Evolutionary conservation across 2,888 invertebrate genomes (phyloP).

Genomic region (Cyclophora albipunctata): DNA sequence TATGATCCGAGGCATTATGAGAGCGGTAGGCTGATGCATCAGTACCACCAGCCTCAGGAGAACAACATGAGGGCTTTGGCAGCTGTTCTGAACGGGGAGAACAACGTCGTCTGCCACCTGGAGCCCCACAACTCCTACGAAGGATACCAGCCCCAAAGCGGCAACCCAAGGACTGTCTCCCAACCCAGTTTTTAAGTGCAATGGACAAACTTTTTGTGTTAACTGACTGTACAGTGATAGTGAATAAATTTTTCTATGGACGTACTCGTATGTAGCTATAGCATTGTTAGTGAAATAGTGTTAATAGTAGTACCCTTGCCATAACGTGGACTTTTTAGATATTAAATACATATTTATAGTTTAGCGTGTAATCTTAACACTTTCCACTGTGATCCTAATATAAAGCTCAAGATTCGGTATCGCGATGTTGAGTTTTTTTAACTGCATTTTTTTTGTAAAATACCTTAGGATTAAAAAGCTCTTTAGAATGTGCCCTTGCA

Average conservation of each 20-base stretch:
- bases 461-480: constrained; percentile 20
- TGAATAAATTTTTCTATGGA: constrained; percentile 66
- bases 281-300: constrained; percentile 47
- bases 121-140: constrained; percentile 80
- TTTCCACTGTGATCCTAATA: constrained; percentile 75
- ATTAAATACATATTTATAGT: constrained; percentile 50
- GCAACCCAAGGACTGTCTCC: constrained; percentile 66
- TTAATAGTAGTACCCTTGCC: constrained; percentile 69
- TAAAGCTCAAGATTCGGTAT: constrained; percentile 69
- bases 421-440: constrained; percentile 44
- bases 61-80: constrained; percentile 78
- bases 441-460: constrained; percentile 23
- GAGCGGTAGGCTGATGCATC: constrained; percentile 70
- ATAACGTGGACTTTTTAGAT: constrained; percentile 63
- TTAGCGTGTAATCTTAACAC: constrained; percentile 63
- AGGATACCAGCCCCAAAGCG: constrained; percentile 61
- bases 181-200: constrained; percentile 67
- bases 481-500: constrained; percentile 71
- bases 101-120: constrained; percentile 89
- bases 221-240: constrained; percentile 55
- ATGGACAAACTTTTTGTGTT: constrained; percentile 15
- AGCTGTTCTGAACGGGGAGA: constrained; percentile 88
- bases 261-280: constrained; percentile 54
- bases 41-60: constrained; percentile 70
- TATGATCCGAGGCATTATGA: constrained; percentile 69